Evolutionary conservation across 2,113 vertebrate genomes (phyloP).

Genomic region (Marcusenius ussheri): DNA sequence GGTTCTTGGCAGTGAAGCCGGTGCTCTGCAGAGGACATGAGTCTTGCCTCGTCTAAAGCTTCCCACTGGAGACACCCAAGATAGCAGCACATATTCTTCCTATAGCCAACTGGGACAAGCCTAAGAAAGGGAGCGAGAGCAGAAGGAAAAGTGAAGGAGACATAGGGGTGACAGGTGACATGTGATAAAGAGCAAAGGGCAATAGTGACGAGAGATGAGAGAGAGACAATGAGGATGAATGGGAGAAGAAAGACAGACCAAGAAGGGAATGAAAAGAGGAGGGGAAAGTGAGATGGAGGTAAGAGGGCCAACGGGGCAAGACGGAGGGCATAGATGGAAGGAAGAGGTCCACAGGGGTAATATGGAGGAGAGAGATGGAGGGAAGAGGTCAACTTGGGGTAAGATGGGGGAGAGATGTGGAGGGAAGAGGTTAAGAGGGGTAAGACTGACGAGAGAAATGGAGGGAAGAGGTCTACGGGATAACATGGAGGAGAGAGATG

Average conservation of each 20-base stretch:
- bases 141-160: background rate
- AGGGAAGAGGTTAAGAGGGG: background rate
- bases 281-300: background rate
- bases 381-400: no score
- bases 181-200: constrained; percentile 1
- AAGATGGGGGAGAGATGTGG: no score
- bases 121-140: background rate
- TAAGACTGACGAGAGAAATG: no score
- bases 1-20: background rate
- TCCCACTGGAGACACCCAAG: constrained; percentile 28
- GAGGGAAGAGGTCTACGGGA: no score
- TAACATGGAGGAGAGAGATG: background rate
- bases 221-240: background rate
- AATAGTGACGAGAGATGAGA: background rate
- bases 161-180: background rate
- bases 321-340: background rate
- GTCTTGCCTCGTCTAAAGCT: constrained; percentile 15
- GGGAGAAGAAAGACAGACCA: background rate
- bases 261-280: background rate
- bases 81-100: constrained; percentile 25
- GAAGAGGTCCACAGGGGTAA: background rate
- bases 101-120: background rate
- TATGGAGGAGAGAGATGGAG: background rate
- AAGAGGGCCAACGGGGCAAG: background rate
- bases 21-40: constrained; percentile 9